These are phyloP conservation scores for Maccullochella peelii DNA, from an alignment of 2,113 vertebrate genomes.

Conservation along the genomic window DNA sequence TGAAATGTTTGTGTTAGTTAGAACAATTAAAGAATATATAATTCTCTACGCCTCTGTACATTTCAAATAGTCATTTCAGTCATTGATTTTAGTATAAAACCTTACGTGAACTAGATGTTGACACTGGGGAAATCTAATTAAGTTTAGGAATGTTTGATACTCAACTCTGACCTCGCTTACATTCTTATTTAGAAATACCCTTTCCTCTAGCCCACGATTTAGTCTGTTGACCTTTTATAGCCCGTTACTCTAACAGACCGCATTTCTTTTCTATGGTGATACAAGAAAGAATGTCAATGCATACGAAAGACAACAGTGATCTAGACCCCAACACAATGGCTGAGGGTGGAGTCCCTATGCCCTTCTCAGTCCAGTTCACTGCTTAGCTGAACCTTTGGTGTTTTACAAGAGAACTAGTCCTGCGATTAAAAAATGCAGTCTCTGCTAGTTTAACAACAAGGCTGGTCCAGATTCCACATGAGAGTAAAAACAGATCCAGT, in stretches of 20 bases:
- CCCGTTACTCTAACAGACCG: constrained; percentile 13
- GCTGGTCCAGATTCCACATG: not conserved
- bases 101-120: not conserved
- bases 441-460: constrained; percentile 21
- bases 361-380: constrained; percentile 59
- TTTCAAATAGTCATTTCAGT: constrained; percentile 2
- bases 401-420: constrained; percentile 72
- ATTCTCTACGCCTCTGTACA: not conserved
- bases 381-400: constrained; percentile 38
- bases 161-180: constrained; percentile 2
- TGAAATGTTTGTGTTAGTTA: not conserved
- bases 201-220: constrained; percentile 63
- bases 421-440: constrained; percentile 22
- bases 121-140: not conserved
- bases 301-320: constrained; percentile 82
- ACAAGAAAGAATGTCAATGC: constrained; percentile 78
- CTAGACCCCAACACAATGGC: constrained; percentile 74
- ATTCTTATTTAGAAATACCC: constrained; percentile 30
- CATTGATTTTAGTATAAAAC: not conserved
- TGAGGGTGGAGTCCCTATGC: constrained; percentile 78
- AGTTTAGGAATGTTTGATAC: constrained; percentile 20
- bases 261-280: constrained; percentile 74
- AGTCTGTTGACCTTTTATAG: constrained; percentile 75
- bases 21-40: not conserved
- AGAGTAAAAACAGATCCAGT: constrained; percentile 19